Percentiles rank a stretch among this genome's conserved stretches.
Conservation (phyloP, 2,888 invertebrate genomes). For the Himalopsyche kuldschensis region DNA sequence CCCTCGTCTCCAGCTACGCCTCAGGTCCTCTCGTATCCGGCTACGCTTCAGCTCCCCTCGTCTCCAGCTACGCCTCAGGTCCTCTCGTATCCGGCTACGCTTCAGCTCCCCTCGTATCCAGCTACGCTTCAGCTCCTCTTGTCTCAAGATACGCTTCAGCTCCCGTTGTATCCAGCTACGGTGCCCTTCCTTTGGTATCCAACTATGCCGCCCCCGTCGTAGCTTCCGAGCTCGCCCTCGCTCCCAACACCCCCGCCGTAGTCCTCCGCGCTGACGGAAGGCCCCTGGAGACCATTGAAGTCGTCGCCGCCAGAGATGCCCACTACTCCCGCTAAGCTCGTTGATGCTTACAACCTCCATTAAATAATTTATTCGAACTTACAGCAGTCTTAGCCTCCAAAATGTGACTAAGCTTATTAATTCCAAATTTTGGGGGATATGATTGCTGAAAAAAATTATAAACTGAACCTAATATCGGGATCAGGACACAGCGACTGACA, state of each 20-base stretch:
- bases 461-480: not conserved
- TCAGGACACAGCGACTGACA: conserved; percentile 29
- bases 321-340: conserved; percentile 57
- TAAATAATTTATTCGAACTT: not conserved
- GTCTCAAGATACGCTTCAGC: conserved; percentile 36
- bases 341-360: conserved; percentile 46
- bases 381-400: not conserved
- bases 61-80: conserved; percentile 40
- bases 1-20: conserved; percentile 43
- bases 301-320: conserved; percentile 54
- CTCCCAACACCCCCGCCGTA: conserved; percentile 53
- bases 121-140: conserved; percentile 44
- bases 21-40: conserved; percentile 44
- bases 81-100: conserved; percentile 41
- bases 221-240: conserved; percentile 52
- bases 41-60: conserved; percentile 40
- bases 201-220: conserved; percentile 37
- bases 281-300: conserved; percentile 57
- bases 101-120: conserved; percentile 22
- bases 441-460: too few relatives aligned
- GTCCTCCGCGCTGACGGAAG: conserved; percentile 56
- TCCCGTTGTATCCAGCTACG: conserved; percentile 41
- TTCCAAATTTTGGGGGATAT: too few relatives aligned
- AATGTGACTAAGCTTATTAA: too few relatives aligned
- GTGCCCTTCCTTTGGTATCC: not conserved